Evolutionary conservation across 2,888 invertebrate species (phyloP), one percentile per base, ranked within the genome.

Genomic region (Apamea anceps): DNA sequence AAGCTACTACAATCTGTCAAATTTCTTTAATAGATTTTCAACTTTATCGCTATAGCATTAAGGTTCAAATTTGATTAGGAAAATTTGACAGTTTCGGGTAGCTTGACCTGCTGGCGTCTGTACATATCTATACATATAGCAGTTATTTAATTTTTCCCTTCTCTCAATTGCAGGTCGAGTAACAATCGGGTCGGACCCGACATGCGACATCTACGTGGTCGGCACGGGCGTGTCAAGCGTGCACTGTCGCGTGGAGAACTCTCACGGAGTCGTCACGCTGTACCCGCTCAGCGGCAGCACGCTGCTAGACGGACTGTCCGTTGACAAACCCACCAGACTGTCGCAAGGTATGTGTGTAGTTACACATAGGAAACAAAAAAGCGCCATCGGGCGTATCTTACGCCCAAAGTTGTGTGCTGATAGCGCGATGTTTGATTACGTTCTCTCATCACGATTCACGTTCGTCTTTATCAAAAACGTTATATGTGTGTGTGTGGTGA

Each of bases 231-330:
- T 99, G 48, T 98, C 98, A 85, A 97, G 98, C 81, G 97, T 98
- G 71, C 99, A 99, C 95, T 99, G 99, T 93, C 98, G 98, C 91
- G 98, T 99, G 84, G 98, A 99, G 94, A 98, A 99, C 95, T 98
- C 98, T 80, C 98, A 98, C 93, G 98, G 98, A 71, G 98, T 98
- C 86, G 98, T 99, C 88, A 98, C 98, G n/a, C 97, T 99, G 84
- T 98, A 98, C 92, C 99, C 99, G 7, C 96, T 98, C 76, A 97
- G 97, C 85, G 98, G 98, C 71, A 98, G 97, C 90, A 97, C 98
- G 42, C 93, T 98, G 25, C 97, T 99, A 75, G 99, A 99, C 96
- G 98, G 98, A 25, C 94, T 97, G 70, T 97, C 97, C 42, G 97
- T 99, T 79, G 97, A 97, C 85, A 97, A 97, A 88, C 98, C 99